phyloP scores from a whole-genome alignment of 2,797 vertebrate species.

The Chanos chanos region DNA sequence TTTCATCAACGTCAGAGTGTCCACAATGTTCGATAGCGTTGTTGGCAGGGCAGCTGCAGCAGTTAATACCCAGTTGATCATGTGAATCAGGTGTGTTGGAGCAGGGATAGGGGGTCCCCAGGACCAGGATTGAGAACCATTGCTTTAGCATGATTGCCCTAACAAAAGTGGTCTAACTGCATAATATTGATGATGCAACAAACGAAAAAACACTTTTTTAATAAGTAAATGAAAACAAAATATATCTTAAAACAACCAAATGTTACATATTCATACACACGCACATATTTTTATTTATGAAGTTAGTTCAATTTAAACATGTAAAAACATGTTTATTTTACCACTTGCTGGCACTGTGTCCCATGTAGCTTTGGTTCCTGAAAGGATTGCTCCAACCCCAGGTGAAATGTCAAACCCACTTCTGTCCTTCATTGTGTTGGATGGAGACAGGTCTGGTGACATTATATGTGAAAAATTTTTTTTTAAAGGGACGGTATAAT shows the following conservation, averaged over 20 bases:
- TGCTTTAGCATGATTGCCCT: background rate
- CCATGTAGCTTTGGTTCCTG: background rate
- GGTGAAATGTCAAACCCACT: background rate
- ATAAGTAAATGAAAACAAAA: no score
- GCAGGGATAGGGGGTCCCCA: no score
- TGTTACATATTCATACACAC: background rate
- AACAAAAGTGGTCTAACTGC: constrained; percentile 11
- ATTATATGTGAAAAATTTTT: constrained; percentile 1
- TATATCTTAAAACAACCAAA: no score
- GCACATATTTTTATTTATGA: background rate
- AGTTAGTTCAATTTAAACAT: constrained; percentile 8
- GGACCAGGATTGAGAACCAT: no score
- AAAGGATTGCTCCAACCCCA: background rate
- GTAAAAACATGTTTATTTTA: background rate
- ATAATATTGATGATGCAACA: no score
- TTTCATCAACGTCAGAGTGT: no score
- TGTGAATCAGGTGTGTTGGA: no score
- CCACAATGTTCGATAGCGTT: no score
- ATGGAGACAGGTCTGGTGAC: background rate
- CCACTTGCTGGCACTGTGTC: background rate
- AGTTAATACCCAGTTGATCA: no score
- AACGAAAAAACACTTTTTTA: no score
- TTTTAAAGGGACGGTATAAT: background rate
- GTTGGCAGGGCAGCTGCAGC: no score
- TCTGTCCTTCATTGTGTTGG: constrained; percentile 12